Evolutionary conservation across 2,113 vertebrate species (phyloP).

Genomic region (Heliornis fulica): DNA sequence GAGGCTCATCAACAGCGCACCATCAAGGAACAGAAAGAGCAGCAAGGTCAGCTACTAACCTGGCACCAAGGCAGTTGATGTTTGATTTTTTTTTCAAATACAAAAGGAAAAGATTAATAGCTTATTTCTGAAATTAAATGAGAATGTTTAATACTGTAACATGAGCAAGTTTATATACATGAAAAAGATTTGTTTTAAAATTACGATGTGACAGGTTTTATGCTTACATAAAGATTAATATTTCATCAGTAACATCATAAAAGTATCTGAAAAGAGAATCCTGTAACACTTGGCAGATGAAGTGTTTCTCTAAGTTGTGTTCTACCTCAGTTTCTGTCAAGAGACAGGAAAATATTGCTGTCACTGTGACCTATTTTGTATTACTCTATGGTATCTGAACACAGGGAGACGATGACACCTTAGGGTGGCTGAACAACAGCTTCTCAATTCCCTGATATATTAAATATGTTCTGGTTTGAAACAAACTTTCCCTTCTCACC

Average conservation of each 20-base stretch:
- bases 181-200: neutral
- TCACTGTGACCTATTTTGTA: neutral
- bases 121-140: neutral
- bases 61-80: neutral
- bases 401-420: neutral
- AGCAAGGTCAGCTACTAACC: neutral
- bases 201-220: neutral
- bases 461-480: neutral
- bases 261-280: too few species aligned
- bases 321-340: neutral
- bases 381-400: neutral
- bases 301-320: neutral
- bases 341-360: neutral
- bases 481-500: slow-evolving; percentile 73
- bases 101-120: neutral
- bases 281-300: neutral
- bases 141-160: neutral
- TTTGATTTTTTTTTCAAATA: neutral
- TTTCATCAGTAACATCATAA: neutral
- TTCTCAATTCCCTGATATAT: neutral
- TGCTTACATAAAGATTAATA: neutral
- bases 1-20: neutral
- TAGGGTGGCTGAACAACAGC: neutral
- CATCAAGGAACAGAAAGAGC: neutral
- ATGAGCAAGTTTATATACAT: neutral